Evolutionary conservation across 2,797 vertebrate species (phyloP).

Genomic region (Eulemur rubriventer): DNA sequence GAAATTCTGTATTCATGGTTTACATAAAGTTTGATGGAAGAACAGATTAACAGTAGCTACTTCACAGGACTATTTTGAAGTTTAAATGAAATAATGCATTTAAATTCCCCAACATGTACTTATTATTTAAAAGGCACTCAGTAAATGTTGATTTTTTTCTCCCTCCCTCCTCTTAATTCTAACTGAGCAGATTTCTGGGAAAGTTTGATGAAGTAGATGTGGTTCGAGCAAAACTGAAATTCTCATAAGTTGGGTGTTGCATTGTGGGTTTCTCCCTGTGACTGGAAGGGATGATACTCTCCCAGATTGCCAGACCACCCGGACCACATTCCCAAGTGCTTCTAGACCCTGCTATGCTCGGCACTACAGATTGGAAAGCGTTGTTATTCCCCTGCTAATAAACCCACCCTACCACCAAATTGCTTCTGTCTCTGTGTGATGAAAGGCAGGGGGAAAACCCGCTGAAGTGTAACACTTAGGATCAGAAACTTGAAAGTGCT

Average conservation of each 20-base stretch:
- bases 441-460: constrained; percentile 29
- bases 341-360: not conserved
- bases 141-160: not conserved
- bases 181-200: not conserved
- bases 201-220: not conserved
- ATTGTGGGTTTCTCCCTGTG: not conserved
- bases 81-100: not conserved
- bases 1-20: not conserved
- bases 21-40: not conserved
- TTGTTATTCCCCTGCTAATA: not conserved
- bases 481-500: constrained; percentile 1
- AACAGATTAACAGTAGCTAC: not conserved
- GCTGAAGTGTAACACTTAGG: constrained; percentile 39
- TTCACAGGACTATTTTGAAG: not conserved
- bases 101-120: not conserved
- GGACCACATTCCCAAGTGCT: not conserved
- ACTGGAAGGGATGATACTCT: not conserved
- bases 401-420: not conserved
- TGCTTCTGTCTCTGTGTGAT: not conserved
- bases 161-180: not conserved
- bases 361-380: not conserved
- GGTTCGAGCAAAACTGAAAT: not conserved
- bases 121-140: not conserved
- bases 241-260: not conserved
- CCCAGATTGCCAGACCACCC: too few species aligned